Conservation (phyloP, 2,113 vertebrate species). For the Aviceda subcristata region DNA sequence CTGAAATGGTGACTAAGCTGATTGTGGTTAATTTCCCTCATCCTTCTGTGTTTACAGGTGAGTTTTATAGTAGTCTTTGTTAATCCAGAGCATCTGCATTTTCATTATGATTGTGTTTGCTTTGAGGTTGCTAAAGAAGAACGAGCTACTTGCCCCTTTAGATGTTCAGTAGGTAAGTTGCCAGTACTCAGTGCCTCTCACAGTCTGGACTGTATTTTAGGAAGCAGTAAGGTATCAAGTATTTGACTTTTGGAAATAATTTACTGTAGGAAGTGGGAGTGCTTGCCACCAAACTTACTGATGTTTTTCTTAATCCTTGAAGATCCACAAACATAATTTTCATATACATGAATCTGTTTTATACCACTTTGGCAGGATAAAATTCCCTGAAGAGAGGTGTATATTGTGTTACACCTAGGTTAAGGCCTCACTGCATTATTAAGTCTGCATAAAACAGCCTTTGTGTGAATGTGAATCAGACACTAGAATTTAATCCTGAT, state of each 20-base stretch:
- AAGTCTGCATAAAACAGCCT: not conserved
- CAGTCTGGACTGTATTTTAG: not conserved
- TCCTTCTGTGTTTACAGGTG: slow-evolving; percentile 89
- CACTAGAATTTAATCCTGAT: not conserved
- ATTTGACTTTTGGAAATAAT: not conserved
- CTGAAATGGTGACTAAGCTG: slow-evolving; percentile 95
- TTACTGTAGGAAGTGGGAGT: not conserved
- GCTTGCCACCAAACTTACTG: not conserved
- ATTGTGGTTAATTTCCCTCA: slow-evolving; percentile 96
- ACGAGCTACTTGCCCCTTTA: not conserved
- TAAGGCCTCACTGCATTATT: not conserved
- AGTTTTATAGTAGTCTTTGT: slow-evolving; percentile 40
- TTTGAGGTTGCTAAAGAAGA: not conserved
- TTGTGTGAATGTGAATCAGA: not conserved
- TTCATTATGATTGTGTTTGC: not conserved
- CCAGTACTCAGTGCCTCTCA: not conserved
- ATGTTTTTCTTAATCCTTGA: not conserved
- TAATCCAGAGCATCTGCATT: not conserved
- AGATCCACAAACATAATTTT: not conserved
- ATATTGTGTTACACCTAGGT: not conserved
- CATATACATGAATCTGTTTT: not conserved
- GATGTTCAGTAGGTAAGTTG: not conserved
- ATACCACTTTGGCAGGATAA: not conserved
- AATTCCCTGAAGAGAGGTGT: not conserved
- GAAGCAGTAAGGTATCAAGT: not conserved